Evolutionary conservation across 2,888 invertebrate genomes (phyloP).

Genomic region (Melangyna quadrimaculata): DNA sequence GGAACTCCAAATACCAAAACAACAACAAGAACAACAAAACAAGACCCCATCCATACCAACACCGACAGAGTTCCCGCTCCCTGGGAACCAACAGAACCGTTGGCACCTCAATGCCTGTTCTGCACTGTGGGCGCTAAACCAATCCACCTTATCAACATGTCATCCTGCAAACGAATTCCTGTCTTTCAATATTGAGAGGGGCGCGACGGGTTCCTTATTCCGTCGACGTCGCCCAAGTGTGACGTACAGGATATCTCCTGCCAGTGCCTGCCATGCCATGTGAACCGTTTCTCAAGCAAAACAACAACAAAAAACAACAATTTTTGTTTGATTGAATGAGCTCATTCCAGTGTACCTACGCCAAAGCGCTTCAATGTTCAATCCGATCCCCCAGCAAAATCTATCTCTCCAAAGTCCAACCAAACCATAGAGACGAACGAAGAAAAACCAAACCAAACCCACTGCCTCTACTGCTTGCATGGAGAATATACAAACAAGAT

Average conservation of each 20-base stretch:
- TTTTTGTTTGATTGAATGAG: slow-evolving; percentile 31
- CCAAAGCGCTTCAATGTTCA: slow-evolving; percentile 31
- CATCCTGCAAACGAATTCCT: slow-evolving; percentile 62
- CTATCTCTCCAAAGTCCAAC: slow-evolving; percentile 11
- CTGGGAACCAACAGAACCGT: slow-evolving; percentile 54
- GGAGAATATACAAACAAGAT: slow-evolving; percentile 29
- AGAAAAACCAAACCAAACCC: slow-evolving; percentile 37
- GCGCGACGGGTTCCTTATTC: not conserved
- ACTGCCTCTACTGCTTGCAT: slow-evolving; percentile 33
- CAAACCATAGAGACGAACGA: slow-evolving; percentile 15
- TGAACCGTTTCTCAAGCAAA: slow-evolving; percentile 45
- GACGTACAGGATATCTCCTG: slow-evolving; percentile 40
- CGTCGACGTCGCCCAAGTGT: slow-evolving; percentile 16
- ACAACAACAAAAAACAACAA: slow-evolving; percentile 6
- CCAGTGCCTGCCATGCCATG: too few relatives aligned
- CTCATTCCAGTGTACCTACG: slow-evolving; percentile 33
- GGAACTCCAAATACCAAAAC: not conserved
- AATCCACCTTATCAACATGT: slow-evolving; percentile 64
- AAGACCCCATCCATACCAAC: not conserved
- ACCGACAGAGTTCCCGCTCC: not conserved
- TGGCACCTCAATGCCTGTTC: slow-evolving; percentile 51
- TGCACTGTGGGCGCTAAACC: slow-evolving; percentile 56
- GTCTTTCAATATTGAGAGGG: slow-evolving; percentile 51
- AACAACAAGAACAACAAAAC: not conserved
- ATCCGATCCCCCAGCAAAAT: slow-evolving; percentile 38